Evolutionary conservation across 1,140 invertebrate genomes (phyloP), one percentile per base, ranked within the genome.

Genomic region (Ephestia elutella): DNA sequence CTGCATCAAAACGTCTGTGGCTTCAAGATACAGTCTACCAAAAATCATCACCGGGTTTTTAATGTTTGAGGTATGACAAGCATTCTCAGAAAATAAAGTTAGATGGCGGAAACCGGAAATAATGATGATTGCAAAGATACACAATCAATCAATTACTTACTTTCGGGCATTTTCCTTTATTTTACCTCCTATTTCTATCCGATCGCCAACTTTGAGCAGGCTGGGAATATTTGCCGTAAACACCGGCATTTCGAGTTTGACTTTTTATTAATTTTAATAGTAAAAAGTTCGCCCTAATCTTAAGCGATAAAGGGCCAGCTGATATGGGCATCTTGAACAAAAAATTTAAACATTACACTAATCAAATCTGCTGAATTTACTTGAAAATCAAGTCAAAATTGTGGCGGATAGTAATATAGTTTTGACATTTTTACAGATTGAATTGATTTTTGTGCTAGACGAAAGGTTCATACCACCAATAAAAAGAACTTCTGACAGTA

Each of bases 141-240:
- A 25, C 7, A 25, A 7, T 25, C 21, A 3, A 25, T 7, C 7
- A 7, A 25, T 25, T 25, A 65, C 77, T 71, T 73, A 86, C 83
- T 88, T 87, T 61, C 85, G 65, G 21, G 85, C 85, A 70, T 81
- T 82, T 51, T 86, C 82, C 38, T 85, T 86, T 49, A 86, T 88
- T 80, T 78, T 82, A 17, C 85, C 85, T 5, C 83, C 83, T 51
- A 88, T 86, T 78, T 88, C 85, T 48, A 88, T 86, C 70, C 74
- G 75, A 59, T 88, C 83, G 9, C 83, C 83, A 62, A 88, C 74
- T 68, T 84, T 85, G n/a, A 88, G 80, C 0, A 75, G 25, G n/a
- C 64, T 66, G 4, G 83, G 82, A 56, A 88, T 81, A 51, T 87
- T 87, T 11, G 85, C 81, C 13, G 83, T 84, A 59, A 87, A 87